These are phyloP conservation scores for Pangasius djambal DNA, from an alignment of 2,797 vertebrate species.

Conservation along the genomic window DNA sequence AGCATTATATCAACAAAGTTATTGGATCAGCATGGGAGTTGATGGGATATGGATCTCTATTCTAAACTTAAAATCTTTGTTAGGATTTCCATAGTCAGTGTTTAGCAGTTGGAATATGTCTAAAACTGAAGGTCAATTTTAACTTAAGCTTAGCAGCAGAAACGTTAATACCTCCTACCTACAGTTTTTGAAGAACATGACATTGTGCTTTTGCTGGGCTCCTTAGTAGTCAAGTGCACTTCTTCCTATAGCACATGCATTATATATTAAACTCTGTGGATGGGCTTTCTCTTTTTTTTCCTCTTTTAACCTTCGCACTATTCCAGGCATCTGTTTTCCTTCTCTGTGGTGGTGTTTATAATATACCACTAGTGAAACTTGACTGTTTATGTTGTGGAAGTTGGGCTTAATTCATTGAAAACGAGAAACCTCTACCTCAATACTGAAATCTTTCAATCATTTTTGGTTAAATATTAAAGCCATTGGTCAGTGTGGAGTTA, in stretches of 20 bases:
- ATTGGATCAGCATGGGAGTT: slow-evolving; percentile 39
- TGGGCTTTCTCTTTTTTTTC: not conserved
- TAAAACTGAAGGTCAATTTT: not conserved
- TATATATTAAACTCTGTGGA: not conserved
- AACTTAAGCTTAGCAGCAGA: not conserved
- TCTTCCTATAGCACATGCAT: not conserved
- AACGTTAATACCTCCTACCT: not conserved
- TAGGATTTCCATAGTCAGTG: slow-evolving; percentile 4
- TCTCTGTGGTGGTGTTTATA: not conserved
- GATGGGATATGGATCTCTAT: slow-evolving; percentile 21
- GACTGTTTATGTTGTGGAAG: slow-evolving; percentile 68
- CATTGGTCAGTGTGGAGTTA: not conserved
- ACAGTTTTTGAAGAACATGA: not conserved
- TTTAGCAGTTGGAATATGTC: not conserved
- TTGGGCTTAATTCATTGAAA: slow-evolving; percentile 43
- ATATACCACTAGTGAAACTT: not conserved
- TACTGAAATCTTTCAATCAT: not conserved
- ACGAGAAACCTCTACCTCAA: not conserved
- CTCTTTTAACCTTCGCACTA: not conserved
- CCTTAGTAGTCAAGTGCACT: not conserved
- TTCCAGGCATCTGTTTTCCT: not conserved
- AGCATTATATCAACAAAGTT: slow-evolving; percentile 34
- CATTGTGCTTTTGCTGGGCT: not conserved
- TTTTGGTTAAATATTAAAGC: not conserved
- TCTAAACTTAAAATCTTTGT: slow-evolving; percentile 23